These are phyloP conservation scores for Hippoglossus stenolepis DNA, from an alignment of 2,113 vertebrate genomes.

Conservation along the genomic window DNA sequence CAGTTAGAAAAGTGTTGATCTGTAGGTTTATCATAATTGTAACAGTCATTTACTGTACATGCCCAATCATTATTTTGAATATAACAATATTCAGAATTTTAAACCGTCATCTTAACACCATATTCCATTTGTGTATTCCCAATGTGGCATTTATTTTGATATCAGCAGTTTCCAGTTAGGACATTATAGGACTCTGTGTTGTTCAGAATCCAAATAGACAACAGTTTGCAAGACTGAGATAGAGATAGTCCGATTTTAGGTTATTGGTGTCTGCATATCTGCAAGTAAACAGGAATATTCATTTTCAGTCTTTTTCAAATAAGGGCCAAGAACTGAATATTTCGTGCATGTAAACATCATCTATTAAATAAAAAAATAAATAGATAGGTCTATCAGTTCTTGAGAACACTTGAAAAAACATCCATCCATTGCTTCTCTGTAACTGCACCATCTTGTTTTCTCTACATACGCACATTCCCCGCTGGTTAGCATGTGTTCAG, in stretches of 20 bases:
- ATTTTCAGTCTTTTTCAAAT: neutral
- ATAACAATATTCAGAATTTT: neutral
- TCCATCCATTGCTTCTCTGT: conserved; percentile 14
- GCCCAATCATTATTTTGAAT: no score
- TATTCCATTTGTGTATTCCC: no score
- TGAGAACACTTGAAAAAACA: conserved; percentile 10
- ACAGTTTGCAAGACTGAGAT: neutral
- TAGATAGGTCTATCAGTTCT: neutral
- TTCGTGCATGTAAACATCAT: neutral
- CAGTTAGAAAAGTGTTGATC: no score
- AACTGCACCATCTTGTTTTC: conserved; percentile 12
- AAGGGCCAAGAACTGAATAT: neutral
- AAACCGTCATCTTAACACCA: no score
- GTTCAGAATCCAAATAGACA: neutral
- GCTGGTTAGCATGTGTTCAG: conserved; percentile 31
- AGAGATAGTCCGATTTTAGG: neutral
- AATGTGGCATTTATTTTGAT: neutral
- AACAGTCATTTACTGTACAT: no score
- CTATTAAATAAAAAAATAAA: no score
- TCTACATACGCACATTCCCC: conserved; percentile 12
- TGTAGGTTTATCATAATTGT: no score
- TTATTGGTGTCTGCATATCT: neutral
- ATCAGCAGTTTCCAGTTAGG: neutral
- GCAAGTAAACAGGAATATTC: neutral
- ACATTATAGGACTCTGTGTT: neutral